Evolutionary conservation across 2,888 invertebrate genomes (phyloP), one percentile per base, ranked within the genome.

Genomic region (Drosophila peninsularis): DNA sequence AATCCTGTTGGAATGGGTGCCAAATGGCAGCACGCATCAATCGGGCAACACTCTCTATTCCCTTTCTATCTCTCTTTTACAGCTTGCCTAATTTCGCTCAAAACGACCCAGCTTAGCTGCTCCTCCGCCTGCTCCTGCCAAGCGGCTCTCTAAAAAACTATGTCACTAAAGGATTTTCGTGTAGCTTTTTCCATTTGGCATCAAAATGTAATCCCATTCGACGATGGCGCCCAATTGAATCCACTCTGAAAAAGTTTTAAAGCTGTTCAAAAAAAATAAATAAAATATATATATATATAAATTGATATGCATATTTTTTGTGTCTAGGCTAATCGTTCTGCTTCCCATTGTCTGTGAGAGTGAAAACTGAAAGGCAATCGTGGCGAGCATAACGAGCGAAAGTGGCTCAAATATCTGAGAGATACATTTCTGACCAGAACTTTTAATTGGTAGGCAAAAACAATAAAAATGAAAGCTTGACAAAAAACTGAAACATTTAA

Each of bases 31-130:
- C 47, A 52, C 62, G 58, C 56, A 67, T 73, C 67, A 73, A 72
- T 50, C 71, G 39, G 58, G 53, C 52, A 71, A 5, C 6, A 11
- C 13, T 6, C 27, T 6, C 14, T 7, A 3, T 10, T 19, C 14
- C 1, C 24, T 13, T 21, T 13, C 2, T 34, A 21, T 6, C 19
- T 32, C 27, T 14, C 5, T 17, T 17, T 5, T 7, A 0, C 42
- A 64, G 55, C 54, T 53, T 52, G 52, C 61, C 69, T 75, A 72
- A 75, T 75, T 75, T 76, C 62, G 52, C 37, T 44, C 50, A 34
- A 42, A 58, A 53, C 63, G 64, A 69, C 50, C 62, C 47, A 54
- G 66, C 86, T 76, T 82, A 86, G 81, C 86, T 61, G 34, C 21
- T 17, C 10, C 34, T 17, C 0, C 42, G 2, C 27, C 32, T 6